A percentile compares a stretch with the other conserved stretches of the same genome.
Conservation (phyloP, 2,113 vertebrate species). For the Aptenodytes patagonicus region DNA sequence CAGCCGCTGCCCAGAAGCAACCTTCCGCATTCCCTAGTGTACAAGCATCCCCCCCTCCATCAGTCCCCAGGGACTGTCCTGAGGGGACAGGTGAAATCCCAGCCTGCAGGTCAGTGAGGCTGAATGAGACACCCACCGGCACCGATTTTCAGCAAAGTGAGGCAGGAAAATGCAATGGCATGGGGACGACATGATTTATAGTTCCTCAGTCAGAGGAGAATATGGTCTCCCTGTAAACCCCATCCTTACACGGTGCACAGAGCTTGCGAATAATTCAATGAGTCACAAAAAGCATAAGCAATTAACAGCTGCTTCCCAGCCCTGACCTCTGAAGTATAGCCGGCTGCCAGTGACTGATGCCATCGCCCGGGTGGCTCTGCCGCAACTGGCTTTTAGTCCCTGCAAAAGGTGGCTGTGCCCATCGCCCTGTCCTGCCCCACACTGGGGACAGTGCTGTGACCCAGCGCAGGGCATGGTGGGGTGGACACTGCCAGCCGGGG, state of each 20-base stretch:
- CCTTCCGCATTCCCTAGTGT: not conserved
- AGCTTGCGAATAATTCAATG: not conserved
- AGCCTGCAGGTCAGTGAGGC: not conserved
- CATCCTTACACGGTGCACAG: rapidly evolving
- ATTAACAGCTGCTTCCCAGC: not conserved
- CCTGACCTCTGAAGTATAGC: not conserved
- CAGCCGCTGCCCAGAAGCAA: not conserved
- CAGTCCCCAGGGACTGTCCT: not conserved
- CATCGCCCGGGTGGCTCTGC: not conserved
- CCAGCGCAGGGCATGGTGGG: not conserved
- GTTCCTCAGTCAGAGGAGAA: not conserved
- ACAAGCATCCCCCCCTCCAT: not conserved
- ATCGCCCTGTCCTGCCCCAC: rapidly evolving
- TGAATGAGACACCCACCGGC: rapidly evolving
- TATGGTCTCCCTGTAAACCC: not conserved
- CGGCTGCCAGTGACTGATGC: rapidly evolving
- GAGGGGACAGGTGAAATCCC: not conserved
- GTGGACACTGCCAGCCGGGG: rapidly evolving
- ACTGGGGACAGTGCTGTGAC: not conserved
- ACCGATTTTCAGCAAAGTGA: not conserved
- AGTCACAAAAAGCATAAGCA: not conserved
- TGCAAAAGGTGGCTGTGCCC: rapidly evolving
- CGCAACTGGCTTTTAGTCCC: not conserved
- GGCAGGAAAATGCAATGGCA: not conserved
- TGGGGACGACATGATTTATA: rapidly evolving